phyloP scores from a whole-genome alignment of 2,113 vertebrate genomes.

The Amblyopsis rosae region DNA sequence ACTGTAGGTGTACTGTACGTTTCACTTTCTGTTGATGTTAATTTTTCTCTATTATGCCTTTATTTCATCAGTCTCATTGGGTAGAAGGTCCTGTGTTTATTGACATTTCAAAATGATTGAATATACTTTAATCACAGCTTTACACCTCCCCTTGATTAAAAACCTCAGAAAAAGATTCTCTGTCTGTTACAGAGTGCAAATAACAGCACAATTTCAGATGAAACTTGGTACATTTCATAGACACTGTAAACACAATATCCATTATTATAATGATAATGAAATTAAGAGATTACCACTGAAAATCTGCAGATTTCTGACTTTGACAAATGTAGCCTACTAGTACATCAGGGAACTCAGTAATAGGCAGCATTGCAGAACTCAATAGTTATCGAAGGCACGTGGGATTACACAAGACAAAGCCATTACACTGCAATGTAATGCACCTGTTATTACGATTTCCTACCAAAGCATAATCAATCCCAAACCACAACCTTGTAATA shows the following conservation, averaged over 20 bases:
- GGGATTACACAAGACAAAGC: conserved; percentile 65
- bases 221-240: conserved; percentile 16
- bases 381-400: conserved; percentile 68
- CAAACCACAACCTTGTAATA: conserved; percentile 34
- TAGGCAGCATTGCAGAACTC: conserved; percentile 66
- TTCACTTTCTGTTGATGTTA: conserved; percentile 72
- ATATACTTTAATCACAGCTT: conserved; percentile 44
- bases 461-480: conserved; percentile 64
- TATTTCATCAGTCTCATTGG: conserved; percentile 34
- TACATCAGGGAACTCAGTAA: conserved; percentile 41
- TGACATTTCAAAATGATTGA: conserved; percentile 38
- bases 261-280: conserved; percentile 15
- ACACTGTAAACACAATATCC: conserved; percentile 9
- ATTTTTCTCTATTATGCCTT: conserved; percentile 42
- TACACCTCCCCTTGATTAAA: conserved; percentile 12
- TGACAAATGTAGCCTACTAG: conserved; percentile 7
- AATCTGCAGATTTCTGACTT: conserved; percentile 1
- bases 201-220: conserved; percentile 64
- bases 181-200: conserved; percentile 33
- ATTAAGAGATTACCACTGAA: conserved; percentile 5
- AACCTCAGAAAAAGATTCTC: conserved; percentile 19
- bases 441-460: conserved; percentile 62
- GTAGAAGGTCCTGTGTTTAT: conserved; percentile 28
- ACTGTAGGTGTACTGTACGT: conserved; percentile 76
- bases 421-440: conserved; percentile 70